Base-by-base conservation (phyloP, 2,113 vertebrate species). In the Clarias macrocephalus region DNA sequence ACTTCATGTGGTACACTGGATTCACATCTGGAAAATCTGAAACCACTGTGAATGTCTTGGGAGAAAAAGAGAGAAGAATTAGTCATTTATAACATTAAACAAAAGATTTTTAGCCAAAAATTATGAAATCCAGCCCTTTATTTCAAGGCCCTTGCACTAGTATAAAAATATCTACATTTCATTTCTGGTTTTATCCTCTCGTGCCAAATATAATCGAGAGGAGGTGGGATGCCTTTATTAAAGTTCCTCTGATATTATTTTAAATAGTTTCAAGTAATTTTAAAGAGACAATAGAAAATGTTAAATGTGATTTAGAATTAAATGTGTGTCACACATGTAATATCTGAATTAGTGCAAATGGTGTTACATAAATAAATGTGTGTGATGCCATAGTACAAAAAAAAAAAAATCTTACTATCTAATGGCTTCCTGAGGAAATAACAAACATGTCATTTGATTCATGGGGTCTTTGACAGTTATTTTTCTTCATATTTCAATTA, bases 401-500 rank as follows among this genome's bases (percentile, higher is more conserved):
- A 28, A 28, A 77, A 25, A 52, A 30, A 21, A 83, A 56, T 25
- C 37, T 30, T n/a, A 18, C n/a, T 54, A 84, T 63, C 15, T 12
- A 54, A 25, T 8, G n/a, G 33, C 52, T 68, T 28, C 63, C 11
- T 54, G 30, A 66, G 48, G 48, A 48, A 9, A 48, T 10, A 28
- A 25, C n/a, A 57, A 77, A 52, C 16, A 77, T 65, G 12, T 70
- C 60, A 62, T 65, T 83, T 80, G 16, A n/a, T 52, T 77, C 37
- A 16, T 82, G 21, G 30, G 19, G 56, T 37, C 70, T 81, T 42
- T 84, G 48, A 42, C 72, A 65, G 52, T 72, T 79, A 65, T 80
- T 42, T 65, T 65, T 59, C 56, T 87, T 87, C 48, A 56, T 13
- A 70, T 57, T 57, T 80, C 48, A 66, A 72, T 82, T 86, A 42